Evolutionary conservation across 2,113 vertebrate genomes (phyloP), one percentile per base, ranked within the genome.

Genomic region (Lates calcarifer): DNA sequence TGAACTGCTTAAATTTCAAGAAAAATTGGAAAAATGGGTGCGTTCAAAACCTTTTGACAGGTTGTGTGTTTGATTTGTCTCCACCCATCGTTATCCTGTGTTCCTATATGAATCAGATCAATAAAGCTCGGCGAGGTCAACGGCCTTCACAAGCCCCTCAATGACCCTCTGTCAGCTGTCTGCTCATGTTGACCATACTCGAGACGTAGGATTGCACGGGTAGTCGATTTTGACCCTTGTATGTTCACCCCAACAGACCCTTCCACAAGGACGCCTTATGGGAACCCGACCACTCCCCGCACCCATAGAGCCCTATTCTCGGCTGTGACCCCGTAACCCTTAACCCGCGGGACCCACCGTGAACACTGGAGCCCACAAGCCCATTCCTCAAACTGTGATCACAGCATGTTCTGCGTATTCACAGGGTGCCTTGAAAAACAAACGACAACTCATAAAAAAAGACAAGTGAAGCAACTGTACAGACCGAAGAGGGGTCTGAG

Each of bases 241-340:
- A 5, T 6, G 58, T 69, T 83, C 68, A 83, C 58, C 45, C 60
- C 37, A 51, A 39, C 53, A 61, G 57, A 79, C 22, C 65, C 17
- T 56, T 15, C 26, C 64, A 74, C 56, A 65, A 63, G 33, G 20
- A 55, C n/a, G 17, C 62, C 73, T 62, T 85, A 75, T 77, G 74
- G 65, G 81, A 91, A 89, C 81, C 58, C 1, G 33, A 87, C 74
- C 79, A 61, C 77, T 63, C 60, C 68, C 67, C 22, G 0, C 8
- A 22, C 5, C 63, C 35, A 81, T 35, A 80, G 8, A 49, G 72
- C 76, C 83, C 69, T 91, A 90, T 92, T 92, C 91, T 82, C 28
- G 15, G 35, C 75, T 28, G 4, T 4, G 43, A 82, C 88, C 87
- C 71, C 5, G 2, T 87, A 71, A 90, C 87, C 87, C 18, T 55